Evolutionary conservation across 1,140 invertebrate species (phyloP), one percentile per base, ranked within the genome.

Genomic region (Scaptomyza hsui): DNA sequence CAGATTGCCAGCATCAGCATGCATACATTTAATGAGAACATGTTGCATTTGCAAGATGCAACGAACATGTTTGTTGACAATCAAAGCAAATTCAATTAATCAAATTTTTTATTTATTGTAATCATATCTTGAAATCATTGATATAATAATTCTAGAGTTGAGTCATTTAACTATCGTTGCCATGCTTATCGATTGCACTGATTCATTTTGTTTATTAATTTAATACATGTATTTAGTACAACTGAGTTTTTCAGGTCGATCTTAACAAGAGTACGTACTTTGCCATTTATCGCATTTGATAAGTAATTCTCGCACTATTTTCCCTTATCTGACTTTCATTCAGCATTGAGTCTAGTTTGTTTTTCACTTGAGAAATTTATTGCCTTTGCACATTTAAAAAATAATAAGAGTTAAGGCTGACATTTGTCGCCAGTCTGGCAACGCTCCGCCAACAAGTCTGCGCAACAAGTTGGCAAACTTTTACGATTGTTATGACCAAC

Each of bases 381-480:
- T n/a, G n/a, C n/a, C n/a, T n/a, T n/a, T n/a, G n/a, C n/a, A n/a
- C n/a, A n/a, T n/a, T n/a, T n/a, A n/a, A n/a, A n/a, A n/a, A n/a
- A n/a, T n/a, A n/a, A n/a, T n/a, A n/a, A n/a, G 13, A 32, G 16
- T 42, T 45, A 49, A 63, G n/a, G 67, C 67, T 69, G 57, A 19
- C 62, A 16, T 4, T 4, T 10, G 24, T 9, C 19, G 7, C 47
- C 41, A 39, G 9, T 65, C 42, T 68, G 70, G 70, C 70, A 72
- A 68, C 70, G n/a, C 70, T 61, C 21, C 15, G 21, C 13, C 18
- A 37, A 18, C 41, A 45, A 69, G 61, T 72, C 39, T 60, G 52
- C 62, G 77, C 77, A 86, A 80, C 81, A 85, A 85, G 81, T 86
- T 81, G 64, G 81, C 80, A 85, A 85, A 85, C 80, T 85, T 86